phyloP scores from a whole-genome alignment of 2,113 vertebrate genomes.

The Austrofundulus limnaeus region DNA sequence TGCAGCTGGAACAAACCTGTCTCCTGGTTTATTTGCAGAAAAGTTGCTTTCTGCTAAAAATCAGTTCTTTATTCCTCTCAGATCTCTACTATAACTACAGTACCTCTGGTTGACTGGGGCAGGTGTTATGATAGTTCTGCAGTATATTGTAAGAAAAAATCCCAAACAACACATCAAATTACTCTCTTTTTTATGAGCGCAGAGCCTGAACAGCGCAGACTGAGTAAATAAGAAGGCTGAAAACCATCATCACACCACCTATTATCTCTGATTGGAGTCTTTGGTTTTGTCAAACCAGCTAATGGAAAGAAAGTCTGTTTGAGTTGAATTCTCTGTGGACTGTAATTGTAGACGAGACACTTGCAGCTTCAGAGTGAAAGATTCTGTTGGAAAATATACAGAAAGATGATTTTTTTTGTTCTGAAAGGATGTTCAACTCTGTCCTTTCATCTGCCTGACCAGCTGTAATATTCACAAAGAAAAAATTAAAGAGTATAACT shows the following conservation, averaged over 20 bases:
- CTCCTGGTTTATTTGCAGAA: neutral
- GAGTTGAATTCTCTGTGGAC: neutral
- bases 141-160: neutral
- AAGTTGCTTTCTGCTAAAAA: neutral
- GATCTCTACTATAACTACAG: neutral
- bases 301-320: neutral
- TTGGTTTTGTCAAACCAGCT: neutral
- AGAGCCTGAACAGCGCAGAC: neutral
- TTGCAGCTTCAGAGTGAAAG: neutral
- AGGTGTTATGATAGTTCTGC: neutral
- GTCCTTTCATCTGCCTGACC: slow-evolving; percentile 16
- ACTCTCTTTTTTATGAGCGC: neutral
- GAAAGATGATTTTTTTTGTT: slow-evolving; percentile 2
- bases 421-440: no score
- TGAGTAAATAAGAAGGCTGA: slow-evolving; percentile 5
- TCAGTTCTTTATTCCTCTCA: neutral
- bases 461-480: slow-evolving; percentile 24
- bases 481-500: neutral
- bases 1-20: neutral
- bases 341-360: neutral
- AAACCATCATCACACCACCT: neutral
- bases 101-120: neutral
- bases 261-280: slow-evolving; percentile 6
- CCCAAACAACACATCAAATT: neutral
- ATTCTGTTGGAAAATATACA: neutral